Evolutionary conservation across 2,797 vertebrate species (phyloP).

Genomic region (Micrastur ruficollis): DNA sequence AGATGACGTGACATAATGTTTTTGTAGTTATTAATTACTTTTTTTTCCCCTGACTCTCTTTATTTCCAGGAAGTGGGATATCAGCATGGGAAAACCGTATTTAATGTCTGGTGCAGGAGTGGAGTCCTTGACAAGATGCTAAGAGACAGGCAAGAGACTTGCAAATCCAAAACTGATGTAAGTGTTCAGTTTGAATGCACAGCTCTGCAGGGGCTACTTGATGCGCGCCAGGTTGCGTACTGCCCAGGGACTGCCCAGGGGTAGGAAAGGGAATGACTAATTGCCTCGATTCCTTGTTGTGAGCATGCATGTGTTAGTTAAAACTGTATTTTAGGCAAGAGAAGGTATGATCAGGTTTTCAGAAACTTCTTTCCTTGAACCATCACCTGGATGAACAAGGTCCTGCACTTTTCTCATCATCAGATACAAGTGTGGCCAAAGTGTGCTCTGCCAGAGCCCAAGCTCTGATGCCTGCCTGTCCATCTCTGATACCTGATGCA

Average conservation of each 20-base stretch:
- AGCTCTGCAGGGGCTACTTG: background rate
- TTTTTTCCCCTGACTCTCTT: background rate
- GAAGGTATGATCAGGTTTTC: background rate
- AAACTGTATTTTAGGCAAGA: background rate
- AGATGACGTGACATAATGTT: no score
- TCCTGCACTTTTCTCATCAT: background rate
- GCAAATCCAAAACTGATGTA: conserved; percentile 85
- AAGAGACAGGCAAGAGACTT: conserved; percentile 86
- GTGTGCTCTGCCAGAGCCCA: background rate
- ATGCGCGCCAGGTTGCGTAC: fast-evolving
- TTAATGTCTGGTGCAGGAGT: conserved; percentile 88
- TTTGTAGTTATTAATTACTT: background rate
- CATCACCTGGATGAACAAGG: background rate
- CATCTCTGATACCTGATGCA: fast-evolving
- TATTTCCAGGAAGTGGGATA: conserved; percentile 88
- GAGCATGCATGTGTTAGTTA: background rate
- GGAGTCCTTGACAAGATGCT: conserved; percentile 90
- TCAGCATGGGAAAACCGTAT: conserved; percentile 89
- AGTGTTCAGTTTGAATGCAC: conserved; percentile 40
- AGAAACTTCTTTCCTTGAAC: background rate
- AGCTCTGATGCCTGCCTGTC: background rate
- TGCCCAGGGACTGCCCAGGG: background rate
- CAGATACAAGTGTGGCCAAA: background rate
- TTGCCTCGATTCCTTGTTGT: background rate
- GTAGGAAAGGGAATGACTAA: fast-evolving